Percentiles rank a stretch among this genome's conserved stretches.
Evolutionary conservation across 2,113 vertebrate genomes (phyloP).

Genomic region (Plectropomus leopardus): DNA sequence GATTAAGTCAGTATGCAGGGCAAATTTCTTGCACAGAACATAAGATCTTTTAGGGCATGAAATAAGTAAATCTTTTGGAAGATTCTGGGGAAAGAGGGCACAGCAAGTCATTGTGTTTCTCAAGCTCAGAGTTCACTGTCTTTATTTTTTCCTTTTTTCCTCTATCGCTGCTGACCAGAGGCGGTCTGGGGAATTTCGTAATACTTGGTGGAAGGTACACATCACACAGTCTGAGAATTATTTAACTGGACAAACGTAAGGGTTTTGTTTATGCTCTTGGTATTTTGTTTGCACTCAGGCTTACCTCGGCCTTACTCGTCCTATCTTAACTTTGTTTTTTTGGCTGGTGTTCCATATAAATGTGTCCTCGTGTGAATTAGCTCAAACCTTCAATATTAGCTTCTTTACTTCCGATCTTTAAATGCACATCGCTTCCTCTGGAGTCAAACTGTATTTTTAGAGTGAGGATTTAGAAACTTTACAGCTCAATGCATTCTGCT

Average conservation of each 20-base stretch:
- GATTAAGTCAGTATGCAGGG: constrained; percentile 42
- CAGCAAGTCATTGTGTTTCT: constrained; percentile 30
- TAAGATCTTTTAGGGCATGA: constrained; percentile 14
- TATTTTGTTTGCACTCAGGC: constrained; percentile 6
- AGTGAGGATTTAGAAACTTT: background rate
- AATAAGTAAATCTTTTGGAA: constrained; percentile 33
- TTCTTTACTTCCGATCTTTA: background rate
- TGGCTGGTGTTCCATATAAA: background rate
- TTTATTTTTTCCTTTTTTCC: background rate
- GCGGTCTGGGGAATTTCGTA: constrained; percentile 37
- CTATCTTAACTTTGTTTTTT: background rate
- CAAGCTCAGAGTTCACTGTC: background rate
- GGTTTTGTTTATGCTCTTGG: constrained; percentile 26
- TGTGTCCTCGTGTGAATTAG: background rate
- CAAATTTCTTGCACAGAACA: constrained; percentile 37
- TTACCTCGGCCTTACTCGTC: background rate
- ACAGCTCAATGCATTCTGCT: background rate
- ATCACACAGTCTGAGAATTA: constrained; percentile 26
- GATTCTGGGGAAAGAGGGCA: background rate
- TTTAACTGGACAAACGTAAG: constrained; percentile 40
- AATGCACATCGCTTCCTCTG: background rate
- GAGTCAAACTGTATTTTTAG: background rate
- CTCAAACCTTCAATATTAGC: background rate
- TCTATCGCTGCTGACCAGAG: constrained; percentile 34
- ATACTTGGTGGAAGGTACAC: constrained; percentile 33